Percentiles rank a stretch among this genome's conserved stretches.
These are phyloP conservation scores for Drosophila nasuta DNA, from an alignment of 1,140 invertebrate genomes.

Conservation along the genomic window DNA sequence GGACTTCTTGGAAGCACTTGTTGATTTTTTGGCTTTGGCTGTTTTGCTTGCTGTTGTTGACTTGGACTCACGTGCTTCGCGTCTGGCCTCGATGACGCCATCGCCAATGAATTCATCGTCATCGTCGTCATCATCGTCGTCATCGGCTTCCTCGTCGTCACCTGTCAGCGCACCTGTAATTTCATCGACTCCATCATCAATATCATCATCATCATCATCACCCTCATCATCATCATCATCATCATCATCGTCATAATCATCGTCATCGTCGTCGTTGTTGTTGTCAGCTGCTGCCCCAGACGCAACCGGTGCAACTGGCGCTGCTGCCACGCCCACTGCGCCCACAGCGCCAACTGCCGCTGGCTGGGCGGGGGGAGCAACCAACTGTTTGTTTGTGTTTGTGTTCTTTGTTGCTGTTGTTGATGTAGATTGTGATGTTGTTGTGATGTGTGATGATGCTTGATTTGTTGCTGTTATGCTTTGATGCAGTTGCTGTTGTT, in stretches of 20 bases:
- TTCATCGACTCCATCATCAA: constrained; percentile 87
- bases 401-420: constrained; percentile 65
- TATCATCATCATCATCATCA: constrained; percentile 86
- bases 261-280: constrained; percentile 79
- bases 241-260: constrained; percentile 87
- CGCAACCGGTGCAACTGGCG: constrained; percentile 84
- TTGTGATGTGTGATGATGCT: constrained; percentile 55
- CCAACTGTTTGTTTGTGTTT: constrained; percentile 63
- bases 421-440: constrained; percentile 31
- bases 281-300: constrained; percentile 86
- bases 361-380: constrained; percentile 53
- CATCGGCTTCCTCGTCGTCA: constrained; percentile 86
- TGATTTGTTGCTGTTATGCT: constrained; percentile 52
- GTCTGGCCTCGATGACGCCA: constrained; percentile 89
- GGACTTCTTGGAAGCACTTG: constrained; percentile 85
- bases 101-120: constrained; percentile 88
- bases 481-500: constrained; percentile 46
- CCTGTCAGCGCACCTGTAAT: constrained; percentile 88
- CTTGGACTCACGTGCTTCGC: constrained; percentile 93
- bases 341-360: constrained; percentile 40
- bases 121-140: constrained; percentile 91
- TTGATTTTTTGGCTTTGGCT: constrained; percentile 86
- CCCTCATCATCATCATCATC: constrained; percentile 87
- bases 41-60: constrained; percentile 85
- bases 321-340: constrained; percentile 50